These are phyloP conservation scores for Eulacestoma nigropectus DNA, from an alignment of 2,113 vertebrate genomes.

Conservation along the genomic window DNA sequence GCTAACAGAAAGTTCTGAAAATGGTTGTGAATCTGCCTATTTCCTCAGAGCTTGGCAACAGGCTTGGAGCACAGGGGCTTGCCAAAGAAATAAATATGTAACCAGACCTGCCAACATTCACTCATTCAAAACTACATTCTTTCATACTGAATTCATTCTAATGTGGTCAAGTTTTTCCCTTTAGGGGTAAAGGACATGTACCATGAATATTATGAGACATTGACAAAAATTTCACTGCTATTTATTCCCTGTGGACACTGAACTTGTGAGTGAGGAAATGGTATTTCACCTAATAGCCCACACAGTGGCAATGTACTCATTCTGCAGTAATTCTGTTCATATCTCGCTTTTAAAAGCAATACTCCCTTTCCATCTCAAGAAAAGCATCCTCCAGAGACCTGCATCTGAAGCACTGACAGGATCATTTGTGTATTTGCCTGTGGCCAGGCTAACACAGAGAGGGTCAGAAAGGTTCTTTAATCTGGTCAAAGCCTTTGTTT, in stretches of 20 bases:
- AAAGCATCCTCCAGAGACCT: neutral
- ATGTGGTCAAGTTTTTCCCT: neutral
- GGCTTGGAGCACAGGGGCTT: neutral
- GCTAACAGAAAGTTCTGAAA: neutral
- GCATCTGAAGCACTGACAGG: neutral
- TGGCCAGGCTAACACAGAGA: neutral
- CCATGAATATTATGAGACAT: neutral
- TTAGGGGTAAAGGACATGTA: neutral
- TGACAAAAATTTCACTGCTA: neutral
- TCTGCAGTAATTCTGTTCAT: neutral
- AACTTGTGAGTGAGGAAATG: neutral
- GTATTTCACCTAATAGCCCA: neutral
- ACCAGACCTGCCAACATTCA: conserved; percentile 3
- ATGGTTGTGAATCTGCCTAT: neutral
- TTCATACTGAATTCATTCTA: neutral
- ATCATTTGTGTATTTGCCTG: neutral
- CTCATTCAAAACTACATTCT: neutral
- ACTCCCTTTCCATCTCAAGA: neutral
- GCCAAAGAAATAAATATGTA: conserved; percentile 21
- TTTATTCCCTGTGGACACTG: neutral
- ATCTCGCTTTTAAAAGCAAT: neutral
- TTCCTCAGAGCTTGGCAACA: neutral
- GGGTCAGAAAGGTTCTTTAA: neutral
- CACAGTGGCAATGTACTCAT: neutral
- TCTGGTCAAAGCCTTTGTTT: neutral